Evolutionary conservation across 2,888 invertebrate genomes (phyloP).

Genomic region (Dione juno): DNA sequence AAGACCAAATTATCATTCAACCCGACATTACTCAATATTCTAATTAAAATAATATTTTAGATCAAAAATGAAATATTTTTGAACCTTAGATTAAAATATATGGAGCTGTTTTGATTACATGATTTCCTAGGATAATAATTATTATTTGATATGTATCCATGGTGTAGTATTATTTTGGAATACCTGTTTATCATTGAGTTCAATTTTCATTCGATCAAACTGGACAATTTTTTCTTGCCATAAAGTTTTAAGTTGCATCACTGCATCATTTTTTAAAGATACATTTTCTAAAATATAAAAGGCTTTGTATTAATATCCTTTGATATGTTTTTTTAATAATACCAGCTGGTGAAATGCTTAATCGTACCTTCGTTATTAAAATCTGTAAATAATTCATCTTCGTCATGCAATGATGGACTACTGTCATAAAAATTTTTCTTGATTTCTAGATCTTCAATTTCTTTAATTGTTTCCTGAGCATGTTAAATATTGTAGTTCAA

Average conservation of each 20-base stretch:
- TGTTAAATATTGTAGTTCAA: not conserved
- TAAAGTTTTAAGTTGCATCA: slow-evolving; percentile 55
- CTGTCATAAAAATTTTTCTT: slow-evolving; percentile 49
- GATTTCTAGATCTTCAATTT: slow-evolving; percentile 60
- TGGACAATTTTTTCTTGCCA: slow-evolving; percentile 65
- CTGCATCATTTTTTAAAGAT: slow-evolving; percentile 53
- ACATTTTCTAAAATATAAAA: slow-evolving; percentile 54
- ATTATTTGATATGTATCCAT: not conserved
- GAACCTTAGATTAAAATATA: no score
- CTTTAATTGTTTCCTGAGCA: slow-evolving; percentile 61
- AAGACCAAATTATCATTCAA: no score
- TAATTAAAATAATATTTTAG: no score
- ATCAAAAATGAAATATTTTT: no score
- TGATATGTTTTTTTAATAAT: not conserved
- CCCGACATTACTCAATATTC: no score
- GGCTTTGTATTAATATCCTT: no score
- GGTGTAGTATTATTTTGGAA: not conserved
- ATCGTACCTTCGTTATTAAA: slow-evolving; percentile 54
- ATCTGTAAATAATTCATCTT: slow-evolving; percentile 42
- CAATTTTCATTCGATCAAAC: slow-evolving; percentile 67
- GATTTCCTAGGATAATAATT: not conserved
- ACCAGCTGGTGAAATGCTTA: not conserved
- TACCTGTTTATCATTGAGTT: slow-evolving; percentile 68
- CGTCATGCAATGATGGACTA: slow-evolving; percentile 27
- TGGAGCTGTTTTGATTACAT: no score